These are phyloP conservation scores for Scolopax rusticola DNA, from an alignment of 2,797 vertebrate species.

Conservation along the genomic window DNA sequence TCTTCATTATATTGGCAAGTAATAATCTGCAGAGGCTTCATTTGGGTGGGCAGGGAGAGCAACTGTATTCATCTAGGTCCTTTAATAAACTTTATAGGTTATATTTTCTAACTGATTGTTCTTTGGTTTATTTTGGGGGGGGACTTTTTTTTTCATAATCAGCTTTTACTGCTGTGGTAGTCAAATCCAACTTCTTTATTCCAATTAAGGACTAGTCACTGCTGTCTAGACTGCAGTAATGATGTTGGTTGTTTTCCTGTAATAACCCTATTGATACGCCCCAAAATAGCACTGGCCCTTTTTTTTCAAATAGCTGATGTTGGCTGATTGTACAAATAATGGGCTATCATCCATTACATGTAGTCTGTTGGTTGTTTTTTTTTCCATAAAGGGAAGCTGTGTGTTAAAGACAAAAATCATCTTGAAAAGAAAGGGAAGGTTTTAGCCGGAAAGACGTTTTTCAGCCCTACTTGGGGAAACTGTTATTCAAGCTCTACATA, in stretches of 20 bases:
- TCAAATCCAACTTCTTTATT: conserved; percentile 39
- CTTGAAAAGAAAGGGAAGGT: background rate
- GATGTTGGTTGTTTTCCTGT: conserved; percentile 39
- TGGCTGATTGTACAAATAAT: conserved; percentile 20
- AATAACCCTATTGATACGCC: conserved; percentile 10
- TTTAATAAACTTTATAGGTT: background rate
- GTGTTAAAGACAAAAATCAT: background rate
- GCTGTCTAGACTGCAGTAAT: conserved; percentile 58
- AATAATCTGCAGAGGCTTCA: background rate
- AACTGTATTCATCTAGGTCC: background rate
- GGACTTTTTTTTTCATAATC: background rate
- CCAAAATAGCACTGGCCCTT: background rate
- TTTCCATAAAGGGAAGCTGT: background rate
- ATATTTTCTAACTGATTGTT: background rate
- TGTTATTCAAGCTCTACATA: background rate
- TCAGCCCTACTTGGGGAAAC: background rate
- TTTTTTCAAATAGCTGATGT: background rate
- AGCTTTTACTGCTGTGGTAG: conserved; percentile 1
- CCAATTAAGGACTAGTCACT: conserved; percentile 31
- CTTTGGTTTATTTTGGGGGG: background rate
- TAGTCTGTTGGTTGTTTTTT: background rate
- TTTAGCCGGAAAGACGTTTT: background rate
- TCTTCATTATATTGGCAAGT: background rate
- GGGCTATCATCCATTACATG: background rate
- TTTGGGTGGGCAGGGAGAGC: background rate